Evolutionary conservation across 2,113 vertebrate genomes (phyloP).

Genomic region (Nicator chloris): DNA sequence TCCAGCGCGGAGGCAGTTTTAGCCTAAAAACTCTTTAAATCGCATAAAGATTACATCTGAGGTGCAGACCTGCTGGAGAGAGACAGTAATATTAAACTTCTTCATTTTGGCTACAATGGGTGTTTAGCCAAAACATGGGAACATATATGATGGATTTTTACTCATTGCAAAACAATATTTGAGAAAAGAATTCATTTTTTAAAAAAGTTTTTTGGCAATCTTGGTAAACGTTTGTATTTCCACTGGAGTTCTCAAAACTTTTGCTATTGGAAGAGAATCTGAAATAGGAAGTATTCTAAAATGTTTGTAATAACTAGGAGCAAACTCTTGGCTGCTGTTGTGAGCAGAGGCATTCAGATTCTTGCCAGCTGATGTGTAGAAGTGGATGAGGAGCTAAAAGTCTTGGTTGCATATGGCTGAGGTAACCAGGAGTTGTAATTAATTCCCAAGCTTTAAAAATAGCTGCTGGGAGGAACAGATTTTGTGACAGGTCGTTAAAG

Average conservation of each 20-base stretch:
- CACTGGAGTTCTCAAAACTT: background rate
- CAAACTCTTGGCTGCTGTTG: background rate
- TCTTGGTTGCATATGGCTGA: background rate
- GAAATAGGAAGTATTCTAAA: background rate
- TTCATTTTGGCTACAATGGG: background rate
- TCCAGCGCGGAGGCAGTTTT: background rate
- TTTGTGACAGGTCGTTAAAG: background rate
- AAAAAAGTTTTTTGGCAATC: background rate
- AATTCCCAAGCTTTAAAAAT: conserved; percentile 5
- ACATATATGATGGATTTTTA: background rate
- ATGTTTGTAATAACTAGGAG: background rate
- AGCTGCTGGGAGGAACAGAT: background rate
- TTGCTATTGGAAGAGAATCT: background rate
- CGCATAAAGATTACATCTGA: background rate
- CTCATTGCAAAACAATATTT: background rate
- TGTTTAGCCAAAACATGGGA: background rate
- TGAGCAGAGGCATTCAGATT: background rate
- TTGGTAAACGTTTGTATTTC: background rate
- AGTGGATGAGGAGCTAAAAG: background rate
- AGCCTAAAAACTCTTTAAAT: background rate
- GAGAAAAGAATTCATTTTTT: background rate
- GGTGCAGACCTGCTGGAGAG: background rate
- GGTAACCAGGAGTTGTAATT: background rate
- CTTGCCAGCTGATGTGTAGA: background rate
- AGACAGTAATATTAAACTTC: background rate